Evolutionary conservation across 2,113 vertebrate species (phyloP).

Genomic region (Argyrosomus japonicus): DNA sequence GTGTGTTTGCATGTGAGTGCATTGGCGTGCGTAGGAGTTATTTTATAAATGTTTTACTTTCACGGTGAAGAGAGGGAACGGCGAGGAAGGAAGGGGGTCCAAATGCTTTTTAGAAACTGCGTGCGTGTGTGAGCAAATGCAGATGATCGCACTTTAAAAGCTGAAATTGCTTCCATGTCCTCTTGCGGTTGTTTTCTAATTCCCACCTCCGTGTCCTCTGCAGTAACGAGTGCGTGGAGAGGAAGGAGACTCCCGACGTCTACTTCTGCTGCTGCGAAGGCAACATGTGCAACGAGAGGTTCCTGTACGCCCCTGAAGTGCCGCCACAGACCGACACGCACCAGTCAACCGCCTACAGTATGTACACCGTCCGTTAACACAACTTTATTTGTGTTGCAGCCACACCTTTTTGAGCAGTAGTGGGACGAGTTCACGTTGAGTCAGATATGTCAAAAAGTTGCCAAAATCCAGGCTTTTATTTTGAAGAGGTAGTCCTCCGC

Average conservation of each 20-base stretch:
- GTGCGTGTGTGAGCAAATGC: not conserved
- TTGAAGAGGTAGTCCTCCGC: not conserved
- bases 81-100: conserved; percentile 20
- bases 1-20: conserved; percentile 39
- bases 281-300: conserved; percentile 96
- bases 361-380: conserved; percentile 35
- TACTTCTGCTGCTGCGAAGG: conserved; percentile 99
- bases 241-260: conserved; percentile 95
- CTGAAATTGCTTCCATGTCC: conserved; percentile 15
- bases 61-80: conserved; percentile 24
- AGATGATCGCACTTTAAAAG: conserved; percentile 17
- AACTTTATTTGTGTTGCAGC: not conserved
- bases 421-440: too few relatives aligned
- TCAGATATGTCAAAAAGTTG: not conserved
- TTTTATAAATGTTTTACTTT: conserved; percentile 64
- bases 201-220: conserved; percentile 29
- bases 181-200: conserved; percentile 19
- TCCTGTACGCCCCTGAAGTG: conserved; percentile 92
- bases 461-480: conserved; percentile 14
- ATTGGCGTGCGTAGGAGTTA: conserved; percentile 49
- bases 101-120: conserved; percentile 22
- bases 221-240: conserved; percentile 96
- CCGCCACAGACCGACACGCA: conserved; percentile 86
- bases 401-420: not conserved
- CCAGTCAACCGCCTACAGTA: conserved; percentile 80